Conservation (phyloP, 2,113 vertebrate species). For the Corapipo altera region DNA sequence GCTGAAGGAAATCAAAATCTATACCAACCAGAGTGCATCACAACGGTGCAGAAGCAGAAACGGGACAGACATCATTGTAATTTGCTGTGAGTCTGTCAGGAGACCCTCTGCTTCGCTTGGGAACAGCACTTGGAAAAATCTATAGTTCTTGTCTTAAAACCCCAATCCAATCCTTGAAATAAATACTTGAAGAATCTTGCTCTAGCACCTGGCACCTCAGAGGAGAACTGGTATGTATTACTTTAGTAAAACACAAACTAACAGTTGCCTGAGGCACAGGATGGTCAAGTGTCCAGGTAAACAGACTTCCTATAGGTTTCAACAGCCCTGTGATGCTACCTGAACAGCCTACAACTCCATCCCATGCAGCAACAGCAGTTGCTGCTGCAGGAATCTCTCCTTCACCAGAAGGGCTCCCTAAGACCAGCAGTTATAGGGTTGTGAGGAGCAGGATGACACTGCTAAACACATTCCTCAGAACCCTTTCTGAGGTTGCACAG, state of each 20-base stretch:
- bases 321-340: not conserved
- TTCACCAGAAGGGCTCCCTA: not conserved
- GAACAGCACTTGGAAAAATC: not conserved
- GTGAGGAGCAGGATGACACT: not conserved
- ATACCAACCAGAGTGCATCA: not conserved
- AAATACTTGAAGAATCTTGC: not conserved
- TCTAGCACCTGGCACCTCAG: constrained; percentile 41
- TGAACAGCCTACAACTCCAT: not conserved
- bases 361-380: not conserved
- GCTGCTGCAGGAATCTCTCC: not conserved
- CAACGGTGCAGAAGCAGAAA: not conserved
- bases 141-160: not conserved
- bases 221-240: not conserved
- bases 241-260: not conserved
- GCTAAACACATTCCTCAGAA: not conserved
- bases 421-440: too few species aligned
- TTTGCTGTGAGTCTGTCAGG: not conserved
- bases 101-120: not conserved
- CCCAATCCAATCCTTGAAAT: not conserved
- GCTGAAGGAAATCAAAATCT: not conserved
- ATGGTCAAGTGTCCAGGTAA: not conserved
- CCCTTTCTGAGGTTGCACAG: not conserved
- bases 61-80: rapidly evolving
- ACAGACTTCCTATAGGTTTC: not conserved
- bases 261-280: not conserved